A percentile compares a stretch with the other conserved stretches of the same genome.
Conservation (phyloP, 2,888 invertebrate species). For the Protonemura montana region DNA sequence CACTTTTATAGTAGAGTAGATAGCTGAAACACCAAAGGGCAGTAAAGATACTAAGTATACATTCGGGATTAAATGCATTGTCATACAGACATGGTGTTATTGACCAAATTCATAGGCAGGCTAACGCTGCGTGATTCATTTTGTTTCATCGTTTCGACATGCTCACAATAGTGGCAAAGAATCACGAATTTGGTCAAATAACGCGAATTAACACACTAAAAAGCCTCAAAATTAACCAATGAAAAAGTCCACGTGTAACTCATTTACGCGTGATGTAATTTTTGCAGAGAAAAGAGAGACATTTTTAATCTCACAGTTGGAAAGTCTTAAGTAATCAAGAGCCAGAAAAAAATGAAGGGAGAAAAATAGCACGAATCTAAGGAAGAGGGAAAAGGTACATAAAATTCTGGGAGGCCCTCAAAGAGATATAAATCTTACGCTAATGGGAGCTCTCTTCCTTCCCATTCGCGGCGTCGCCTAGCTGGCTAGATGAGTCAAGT, state of each 20-base stretch:
- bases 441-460: conserved; percentile 37
- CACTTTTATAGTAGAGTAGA: not conserved
- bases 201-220: no score
- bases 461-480: not conserved
- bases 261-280: not conserved
- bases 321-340: conserved; percentile 34
- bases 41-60: no score
- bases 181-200: no score
- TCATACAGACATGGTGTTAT: no score
- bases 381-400: conserved; percentile 38
- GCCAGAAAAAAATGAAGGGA: conserved; percentile 26
- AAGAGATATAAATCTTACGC: conserved; percentile 28
- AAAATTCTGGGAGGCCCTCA: conserved; percentile 36
- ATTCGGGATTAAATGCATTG: no score
- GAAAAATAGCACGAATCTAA: conserved; percentile 18
- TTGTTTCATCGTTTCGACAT: no score
- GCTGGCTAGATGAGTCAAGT: conserved; percentile 27
- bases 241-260: not conserved
- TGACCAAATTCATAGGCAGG: no score
- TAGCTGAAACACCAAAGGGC: no score
- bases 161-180: no score
- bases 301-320: conserved; percentile 37
- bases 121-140: no score
- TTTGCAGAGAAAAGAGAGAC: not conserved
- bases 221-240: no score